Evolutionary conservation across 1,140 invertebrate genomes (phyloP), one percentile per base, ranked within the genome.

Genomic region (Pseudomyrmex sp.): DNA sequence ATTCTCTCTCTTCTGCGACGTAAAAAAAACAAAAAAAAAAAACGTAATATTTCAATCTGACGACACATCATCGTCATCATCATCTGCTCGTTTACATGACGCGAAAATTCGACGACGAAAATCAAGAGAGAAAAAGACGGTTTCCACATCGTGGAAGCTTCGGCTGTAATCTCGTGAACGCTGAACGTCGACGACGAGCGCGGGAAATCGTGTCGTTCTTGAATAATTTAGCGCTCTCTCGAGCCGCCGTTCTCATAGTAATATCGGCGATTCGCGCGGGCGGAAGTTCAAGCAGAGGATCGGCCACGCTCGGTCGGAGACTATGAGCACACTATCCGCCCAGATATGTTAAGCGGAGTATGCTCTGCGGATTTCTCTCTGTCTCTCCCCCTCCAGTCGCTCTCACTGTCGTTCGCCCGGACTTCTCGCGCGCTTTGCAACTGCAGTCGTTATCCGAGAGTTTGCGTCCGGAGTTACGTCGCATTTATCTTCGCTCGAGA

Each of bases 151-250:
- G 44, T 72, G 76, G 72, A 80, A 80, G 76, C 76, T 59, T 20
- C 44, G 52, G 20, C 65, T 20, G 58, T 80, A 72, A 80, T 80
- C 76, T 80, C 66, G 66, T 80, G 76, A 80, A 58, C 66, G 54
- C 52, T 20, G 76, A 26, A 79, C 52, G 76, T 79, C 66, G 76
- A 59, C 66, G 65, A 72, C 76, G 56, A 80, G 54, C 66, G 66
- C 76, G 66, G 76, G 66, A 80, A 80, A 80, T 72, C 66, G 66
- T 66, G 66, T 80, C 66, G 76, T 80, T 80, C 44, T 66, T 80
- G 76, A 80, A 80, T 80, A 80, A 80, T 80, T 80, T 80, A 80
- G 56, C 76, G 54, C 54, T 80, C 76, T 80, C 76, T 80, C 54
- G 54, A 70, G 76, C 66, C 66, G 76, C 65, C 76, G 66, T 80